Base-by-base conservation (phyloP, 2,888 invertebrate species). In the Lasioglossum pauxillum region DNA sequence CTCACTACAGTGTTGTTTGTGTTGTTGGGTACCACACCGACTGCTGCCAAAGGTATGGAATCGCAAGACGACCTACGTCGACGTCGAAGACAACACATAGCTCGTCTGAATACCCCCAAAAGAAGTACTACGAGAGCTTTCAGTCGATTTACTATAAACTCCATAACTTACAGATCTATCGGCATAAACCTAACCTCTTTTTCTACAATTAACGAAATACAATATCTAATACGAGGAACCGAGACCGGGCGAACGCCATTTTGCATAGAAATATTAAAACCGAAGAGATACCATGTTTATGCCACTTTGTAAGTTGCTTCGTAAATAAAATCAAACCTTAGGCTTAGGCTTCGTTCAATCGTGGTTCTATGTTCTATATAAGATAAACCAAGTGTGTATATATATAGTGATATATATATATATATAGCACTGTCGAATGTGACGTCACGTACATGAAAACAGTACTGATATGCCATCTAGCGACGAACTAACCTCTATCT, bases 81-180 rank as follows among this genome's bases (percentile, higher is more conserved):
- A 83, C 96, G 95, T 80, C 96, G 95, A 86, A 97, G 96, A 91
- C 97, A 97, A 91, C 97, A 97, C 91, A 97, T 94, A 2, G 97
- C 97, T 44, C 96, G 95, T 80, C 96, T 95, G 85, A 96, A 96
- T 46, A 96, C 92, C 60, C 96, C 96, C 44, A 97, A 91, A 49
- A 97, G 92, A 83, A 96, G 92, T 64, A 97, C 93, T 67, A 97
- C 89, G 67, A 97, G 93, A 74, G 96, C 95, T 94, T 96, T 97
- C 0, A 97, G 90, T 92, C 96, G 96, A 90, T 95, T 95, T 80
- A 95, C 90, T 86, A 96, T 85, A 91, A 95, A 95, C 92, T 95
- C 95, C 78, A 96, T 90, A 88, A 96, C 95, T 96, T 46, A 95
- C 95, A 86, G 46, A 46, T 31, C 57, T 64, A 75, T 79, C 76